Evolutionary conservation across 2,113 vertebrate species (phyloP).

Genomic region (Scomber colias): DNA sequence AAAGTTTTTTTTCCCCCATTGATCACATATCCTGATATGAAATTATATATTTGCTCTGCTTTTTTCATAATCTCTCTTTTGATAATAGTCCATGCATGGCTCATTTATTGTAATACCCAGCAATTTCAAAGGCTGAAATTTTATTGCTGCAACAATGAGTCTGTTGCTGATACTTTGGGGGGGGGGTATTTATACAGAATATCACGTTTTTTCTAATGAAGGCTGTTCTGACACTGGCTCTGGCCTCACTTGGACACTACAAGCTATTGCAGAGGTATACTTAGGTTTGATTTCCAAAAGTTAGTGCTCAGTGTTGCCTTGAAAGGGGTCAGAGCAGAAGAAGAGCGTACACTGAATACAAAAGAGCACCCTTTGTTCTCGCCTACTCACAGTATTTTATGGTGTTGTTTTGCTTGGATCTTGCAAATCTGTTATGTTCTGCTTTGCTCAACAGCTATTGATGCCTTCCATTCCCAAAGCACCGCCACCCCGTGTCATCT

Average conservation of each 20-base stretch:
- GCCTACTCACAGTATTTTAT: constrained; percentile 8
- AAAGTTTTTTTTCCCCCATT: constrained; percentile 61
- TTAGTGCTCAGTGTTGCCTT: constrained; percentile 10
- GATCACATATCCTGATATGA: constrained; percentile 65
- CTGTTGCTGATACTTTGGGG: constrained; percentile 71
- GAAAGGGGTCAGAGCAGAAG: neutral
- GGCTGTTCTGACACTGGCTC: constrained; percentile 40
- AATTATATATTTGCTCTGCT: constrained; percentile 46
- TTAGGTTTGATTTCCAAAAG: constrained; percentile 44
- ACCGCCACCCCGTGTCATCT: constrained; percentile 43
- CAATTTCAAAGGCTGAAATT: constrained; percentile 67
- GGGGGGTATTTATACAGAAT: constrained; percentile 52
- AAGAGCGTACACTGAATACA: neutral
- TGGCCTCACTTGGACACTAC: constrained; percentile 42
- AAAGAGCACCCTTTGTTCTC: constrained; percentile 26
- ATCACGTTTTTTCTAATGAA: constrained; percentile 50
- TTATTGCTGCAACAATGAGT: constrained; percentile 77
- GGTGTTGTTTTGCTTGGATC: constrained; percentile 21
- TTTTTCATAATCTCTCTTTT: constrained; percentile 47
- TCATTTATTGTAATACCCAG: constrained; percentile 77
- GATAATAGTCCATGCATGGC: constrained; percentile 80
- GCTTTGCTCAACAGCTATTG: constrained; percentile 62
- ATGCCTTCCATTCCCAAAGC: constrained; percentile 60
- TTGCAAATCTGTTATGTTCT: constrained; percentile 44
- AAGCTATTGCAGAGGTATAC: constrained; percentile 22